Evolutionary conservation across 2,888 invertebrate genomes (phyloP).

Genomic region (Nymphalis c-album): DNA sequence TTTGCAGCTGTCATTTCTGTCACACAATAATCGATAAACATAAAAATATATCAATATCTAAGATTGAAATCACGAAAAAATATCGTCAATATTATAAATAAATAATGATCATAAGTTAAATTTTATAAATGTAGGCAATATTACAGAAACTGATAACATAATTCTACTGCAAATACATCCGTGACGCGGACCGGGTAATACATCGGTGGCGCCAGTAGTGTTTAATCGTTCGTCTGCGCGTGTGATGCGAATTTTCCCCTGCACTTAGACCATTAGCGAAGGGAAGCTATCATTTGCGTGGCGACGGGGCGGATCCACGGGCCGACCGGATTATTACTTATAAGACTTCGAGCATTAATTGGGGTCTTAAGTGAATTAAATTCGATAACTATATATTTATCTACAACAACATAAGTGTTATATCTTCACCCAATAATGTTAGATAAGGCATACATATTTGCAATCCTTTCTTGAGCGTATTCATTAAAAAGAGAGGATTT

Average conservation of each 20-base stretch:
- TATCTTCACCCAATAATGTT: too few relatives aligned
- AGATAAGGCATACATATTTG: too few relatives aligned
- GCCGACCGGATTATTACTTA: slow-evolving; percentile 53
- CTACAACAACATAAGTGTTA: slow-evolving; percentile 8
- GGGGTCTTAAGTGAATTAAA: slow-evolving; percentile 45
- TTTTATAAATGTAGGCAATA: slow-evolving; percentile 7
- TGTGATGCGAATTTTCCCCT: slow-evolving; percentile 72
- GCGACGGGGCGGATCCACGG: slow-evolving; percentile 69
- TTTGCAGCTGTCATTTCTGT: not conserved
- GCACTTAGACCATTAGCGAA: slow-evolving; percentile 58
- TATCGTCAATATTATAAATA: not conserved
- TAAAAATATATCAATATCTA: not conserved
- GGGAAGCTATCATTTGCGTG: slow-evolving; percentile 76
- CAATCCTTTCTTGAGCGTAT: too few relatives aligned
- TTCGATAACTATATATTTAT: slow-evolving; percentile 39
- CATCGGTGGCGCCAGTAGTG: slow-evolving; percentile 69
- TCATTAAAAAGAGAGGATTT: too few relatives aligned
- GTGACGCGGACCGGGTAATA: slow-evolving; percentile 65
- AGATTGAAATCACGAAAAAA: too few relatives aligned
- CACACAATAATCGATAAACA: not conserved
- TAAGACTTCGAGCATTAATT: slow-evolving; percentile 55
- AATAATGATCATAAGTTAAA: slow-evolving; percentile 10
- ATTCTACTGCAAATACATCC: slow-evolving; percentile 56
- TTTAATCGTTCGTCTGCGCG: slow-evolving; percentile 71
- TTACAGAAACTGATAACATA: slow-evolving; percentile 43